phyloP scores from a whole-genome alignment of 2,797 vertebrate species.

The Darevskia nairensis region DNA sequence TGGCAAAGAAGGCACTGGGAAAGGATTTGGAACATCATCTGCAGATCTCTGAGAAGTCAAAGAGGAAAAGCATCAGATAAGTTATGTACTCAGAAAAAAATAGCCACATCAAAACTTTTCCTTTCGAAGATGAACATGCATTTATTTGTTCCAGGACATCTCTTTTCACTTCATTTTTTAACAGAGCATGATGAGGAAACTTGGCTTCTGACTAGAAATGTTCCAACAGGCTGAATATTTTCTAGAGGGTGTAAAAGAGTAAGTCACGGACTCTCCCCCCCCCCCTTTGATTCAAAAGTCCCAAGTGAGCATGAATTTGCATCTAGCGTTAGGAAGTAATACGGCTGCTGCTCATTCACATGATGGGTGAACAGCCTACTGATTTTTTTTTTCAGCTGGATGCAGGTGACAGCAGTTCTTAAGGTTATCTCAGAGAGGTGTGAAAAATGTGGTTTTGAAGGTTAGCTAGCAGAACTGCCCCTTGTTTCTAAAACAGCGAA shows the following conservation, averaged over 20 bases:
- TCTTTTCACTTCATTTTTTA: neutral
- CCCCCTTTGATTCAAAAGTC: neutral
- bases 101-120: neutral
- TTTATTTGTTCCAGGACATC: neutral
- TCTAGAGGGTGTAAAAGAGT: neutral
- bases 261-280: neutral
- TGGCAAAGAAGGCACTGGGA: slow-evolving; percentile 81
- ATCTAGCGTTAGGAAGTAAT: neutral
- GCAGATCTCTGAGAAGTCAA: slow-evolving; percentile 76
- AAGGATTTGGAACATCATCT: slow-evolving; percentile 71
- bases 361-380: neutral
- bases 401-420: neutral
- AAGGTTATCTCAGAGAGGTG: neutral
- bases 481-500: neutral
- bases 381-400: neutral
- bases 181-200: neutral
- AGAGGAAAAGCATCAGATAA: slow-evolving; percentile 6
- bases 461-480: neutral
- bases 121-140: slow-evolving; percentile 13
- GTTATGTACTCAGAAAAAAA: neutral
- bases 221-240: neutral
- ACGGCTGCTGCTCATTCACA: neutral
- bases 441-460: neutral
- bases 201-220: slow-evolving; percentile 15
- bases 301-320: neutral